A percentile compares a stretch with the other conserved stretches of the same genome.
Evolutionary conservation across 2,888 invertebrate species (phyloP).

Genomic region (Noctua janthina): DNA sequence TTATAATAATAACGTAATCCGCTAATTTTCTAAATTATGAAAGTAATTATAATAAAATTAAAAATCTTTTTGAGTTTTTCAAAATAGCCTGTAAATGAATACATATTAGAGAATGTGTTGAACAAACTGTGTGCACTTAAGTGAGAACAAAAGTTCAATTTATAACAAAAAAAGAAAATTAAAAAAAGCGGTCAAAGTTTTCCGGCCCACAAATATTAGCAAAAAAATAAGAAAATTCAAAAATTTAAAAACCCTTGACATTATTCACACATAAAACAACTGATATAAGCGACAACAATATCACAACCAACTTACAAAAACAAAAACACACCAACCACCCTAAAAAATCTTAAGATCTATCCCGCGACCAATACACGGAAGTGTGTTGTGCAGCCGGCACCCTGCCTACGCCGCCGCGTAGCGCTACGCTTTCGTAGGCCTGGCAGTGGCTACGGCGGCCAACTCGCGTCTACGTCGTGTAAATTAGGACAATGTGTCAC

Average conservation of each 20-base stretch:
- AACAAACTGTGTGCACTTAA: too few relatives aligned
- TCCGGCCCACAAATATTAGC: not conserved
- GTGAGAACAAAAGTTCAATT: not conserved
- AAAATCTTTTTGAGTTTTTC: not conserved
- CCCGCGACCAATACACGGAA: conserved; percentile 80
- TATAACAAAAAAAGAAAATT: not conserved
- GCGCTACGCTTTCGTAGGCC: conserved; percentile 87
- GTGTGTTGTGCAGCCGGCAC: conserved; percentile 69
- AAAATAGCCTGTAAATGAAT: too few relatives aligned
- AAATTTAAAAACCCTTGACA: rapidly evolving
- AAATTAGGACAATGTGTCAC: conserved; percentile 85
- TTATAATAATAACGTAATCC: not conserved
- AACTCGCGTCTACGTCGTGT: conserved; percentile 79
- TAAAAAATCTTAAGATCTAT: conserved; percentile 72
- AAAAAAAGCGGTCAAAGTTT: not conserved
- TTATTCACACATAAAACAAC: not conserved
- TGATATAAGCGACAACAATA: not conserved
- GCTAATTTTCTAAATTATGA: not conserved
- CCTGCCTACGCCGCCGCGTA: conserved; percentile 79
- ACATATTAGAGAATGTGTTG: not conserved
- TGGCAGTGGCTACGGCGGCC: conserved; percentile 85
- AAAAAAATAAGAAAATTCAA: not conserved
- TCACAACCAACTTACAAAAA: not conserved
- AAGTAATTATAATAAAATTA: not conserved
- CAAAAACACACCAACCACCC: not conserved